Conservation (phyloP, 2,113 vertebrate genomes). For the Sus scrofa region DNA sequence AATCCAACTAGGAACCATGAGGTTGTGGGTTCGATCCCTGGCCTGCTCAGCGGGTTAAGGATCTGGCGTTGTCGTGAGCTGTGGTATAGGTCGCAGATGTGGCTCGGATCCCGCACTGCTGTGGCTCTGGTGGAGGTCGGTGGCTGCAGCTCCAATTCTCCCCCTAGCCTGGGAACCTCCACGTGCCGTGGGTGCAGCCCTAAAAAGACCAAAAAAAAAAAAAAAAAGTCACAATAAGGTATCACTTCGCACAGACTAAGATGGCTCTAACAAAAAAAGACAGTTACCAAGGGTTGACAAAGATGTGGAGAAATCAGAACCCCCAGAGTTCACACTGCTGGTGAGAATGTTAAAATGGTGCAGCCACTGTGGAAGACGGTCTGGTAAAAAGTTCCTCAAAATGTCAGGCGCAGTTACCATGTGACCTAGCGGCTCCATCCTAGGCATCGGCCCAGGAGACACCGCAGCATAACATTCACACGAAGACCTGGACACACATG, state of each 20-base stretch:
- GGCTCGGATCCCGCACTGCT: too few relatives aligned
- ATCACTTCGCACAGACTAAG: neutral
- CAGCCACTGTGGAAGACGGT: neutral
- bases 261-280: conserved; percentile 46
- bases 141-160: too few relatives aligned
- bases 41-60: too few relatives aligned
- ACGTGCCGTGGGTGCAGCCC: too few relatives aligned
- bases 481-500: neutral
- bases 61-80: too few relatives aligned
- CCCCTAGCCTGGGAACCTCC: too few relatives aligned
- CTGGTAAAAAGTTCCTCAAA: conserved; percentile 21
- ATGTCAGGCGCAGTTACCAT: neutral
- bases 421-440: neutral
- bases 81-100: too few relatives aligned
- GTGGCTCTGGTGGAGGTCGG: too few relatives aligned
- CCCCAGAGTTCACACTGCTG: neutral
- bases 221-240: conserved; percentile 18
- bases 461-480: neutral
- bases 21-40: too few relatives aligned
- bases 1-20: too few relatives aligned
- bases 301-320: neutral
- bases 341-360: conserved; percentile 24
- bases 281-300: neutral
- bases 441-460: conserved; percentile 4
- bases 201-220: too few relatives aligned